A percentile compares a stretch with the other conserved stretches of the same genome.
phyloP scores from a whole-genome alignment of 2,888 invertebrate species.

The Pyrgus malvae region DNA sequence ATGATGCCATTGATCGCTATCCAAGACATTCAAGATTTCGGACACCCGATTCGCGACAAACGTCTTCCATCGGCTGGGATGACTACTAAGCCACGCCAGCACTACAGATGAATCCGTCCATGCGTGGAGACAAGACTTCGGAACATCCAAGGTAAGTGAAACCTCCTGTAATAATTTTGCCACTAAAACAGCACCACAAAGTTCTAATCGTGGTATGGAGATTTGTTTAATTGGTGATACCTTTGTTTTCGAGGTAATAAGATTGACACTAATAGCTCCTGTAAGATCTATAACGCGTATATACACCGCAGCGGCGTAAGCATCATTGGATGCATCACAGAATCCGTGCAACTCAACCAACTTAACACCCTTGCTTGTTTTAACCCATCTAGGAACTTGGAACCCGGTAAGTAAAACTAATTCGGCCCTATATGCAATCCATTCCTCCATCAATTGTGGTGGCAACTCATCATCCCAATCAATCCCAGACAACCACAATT shows the following conservation, averaged over 20 bases:
- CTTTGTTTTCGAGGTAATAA: conserved; percentile 22
- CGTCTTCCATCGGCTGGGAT: conserved; percentile 31
- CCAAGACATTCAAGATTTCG: conserved; percentile 30
- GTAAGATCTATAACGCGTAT: conserved; percentile 22
- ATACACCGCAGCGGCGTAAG: conserved; percentile 32
- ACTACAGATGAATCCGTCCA: conserved; percentile 31
- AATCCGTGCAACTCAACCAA: conserved; percentile 33
- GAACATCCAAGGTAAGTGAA: conserved; percentile 4
- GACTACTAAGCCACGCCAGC: conserved; percentile 28
- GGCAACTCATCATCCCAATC: conserved; percentile 41
- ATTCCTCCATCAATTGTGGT: conserved; percentile 29
- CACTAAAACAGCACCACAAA: conserved; percentile 23
- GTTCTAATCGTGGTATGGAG: conserved; percentile 28
- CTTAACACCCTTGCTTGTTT: conserved; percentile 1
- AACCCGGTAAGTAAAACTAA: conserved; percentile 22
- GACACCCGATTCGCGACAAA: conserved; percentile 26
- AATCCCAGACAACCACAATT: conserved; percentile 40
- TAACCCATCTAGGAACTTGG: conserved; percentile 29
- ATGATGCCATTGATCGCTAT: conserved; percentile 31
- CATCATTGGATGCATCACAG: conserved; percentile 31
- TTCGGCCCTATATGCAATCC: conserved; percentile 28
- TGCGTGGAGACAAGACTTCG: conserved; percentile 13
- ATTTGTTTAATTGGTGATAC: conserved; percentile 25
- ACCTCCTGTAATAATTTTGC: conserved; percentile 26
- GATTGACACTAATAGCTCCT: conserved; percentile 15